Evolutionary conservation across 2,888 invertebrate species (phyloP), one percentile per base, ranked within the genome.

Genomic region (Macrophya annulata): DNA sequence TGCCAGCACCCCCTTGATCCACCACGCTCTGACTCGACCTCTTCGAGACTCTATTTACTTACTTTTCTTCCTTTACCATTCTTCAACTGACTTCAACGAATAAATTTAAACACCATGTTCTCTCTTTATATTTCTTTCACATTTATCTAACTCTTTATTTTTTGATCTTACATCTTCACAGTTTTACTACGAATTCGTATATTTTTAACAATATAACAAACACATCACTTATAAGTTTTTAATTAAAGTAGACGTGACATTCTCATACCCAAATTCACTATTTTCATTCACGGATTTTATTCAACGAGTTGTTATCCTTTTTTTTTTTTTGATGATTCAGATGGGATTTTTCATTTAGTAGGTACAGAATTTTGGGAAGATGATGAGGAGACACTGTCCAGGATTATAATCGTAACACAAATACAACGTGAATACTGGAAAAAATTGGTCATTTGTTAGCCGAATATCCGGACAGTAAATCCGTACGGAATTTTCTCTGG

Each of bases 231-330:
- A n/a, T 25, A 76, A 25, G 15, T 25, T 48, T 31, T 31, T 3
- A 31, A 31, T n/a, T n/a, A 31, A 31, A 31, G 1, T 31, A 3
- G 31, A 31, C 31, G 21, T 21, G 15, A 62, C 9, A 62, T 62
- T 62, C 62, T 76, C 2, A 76, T 48, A 4, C 17, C 17, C 48
- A 9, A 9, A 10, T 88, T 88, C 88, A 86, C 88, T 87, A 88
- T 87, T 90, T 90, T 89, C 89, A 88, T 90, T 88, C 88, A 85
- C 87, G 86, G n/a, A n/a, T 89, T 90, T 90, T 88, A 87, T 89
- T 88, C 88, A 89, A 90, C 89, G 86, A 88, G 86, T 86, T 86
- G 86, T 87, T 84, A 88, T 87, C 87, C 88, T 88, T 89, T 89
- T 87, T 88, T 88, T 89, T 89, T 87, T 88, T 86, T 86, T 84